Base-by-base conservation (phyloP, 2,888 invertebrate genomes). In the Notodonta ziczac region DNA sequence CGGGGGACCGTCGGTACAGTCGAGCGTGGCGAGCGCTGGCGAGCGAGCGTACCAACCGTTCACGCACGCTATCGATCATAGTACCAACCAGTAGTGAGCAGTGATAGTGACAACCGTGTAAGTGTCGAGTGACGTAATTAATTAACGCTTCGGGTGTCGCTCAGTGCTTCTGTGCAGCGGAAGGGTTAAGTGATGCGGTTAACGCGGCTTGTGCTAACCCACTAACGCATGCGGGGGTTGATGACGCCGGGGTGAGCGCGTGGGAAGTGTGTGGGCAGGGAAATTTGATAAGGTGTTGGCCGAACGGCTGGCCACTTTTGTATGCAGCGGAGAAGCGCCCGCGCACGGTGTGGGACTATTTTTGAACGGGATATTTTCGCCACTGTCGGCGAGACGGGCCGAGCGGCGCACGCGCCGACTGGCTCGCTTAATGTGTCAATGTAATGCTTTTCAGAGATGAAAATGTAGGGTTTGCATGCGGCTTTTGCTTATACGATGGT, bases 261-360 rank as follows among this genome's bases (percentile, higher is more conserved):
- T 86, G 88, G 87, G 87, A 44, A 73, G 83, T 78, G 83, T 82
- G 90, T 90, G 88, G 91, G 92, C 81, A 84, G 89, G 82, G 93
- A 93, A 93, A 93, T 93, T 93, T 91, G 93, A 93, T 93, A 93
- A 93, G 82, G 76, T 84, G 84, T 75, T 78, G 82, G 73, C 72
- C 61, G 44, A 70, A 67, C 77, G 77, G 81, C 70, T 85, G 75
- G 85, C 93, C 91, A 88, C 90, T 91, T 93, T 92, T 93, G 93
- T 93, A 93, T 91, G 92, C 90, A 89, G 81, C 86, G 81, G 81
- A 71, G 77, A 65, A 72, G 74, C 77, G 77, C 74, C 76, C 80
- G 82, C 80, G 81, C 73, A 71, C 63, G 69, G 76, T 78, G 76
- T 75, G 75, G 76, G 79, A 87, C 91, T 93, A 93, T 93, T 93